A percentile compares a stretch with the other conserved stretches of the same genome.
Evolutionary conservation across 2,797 vertebrate species (phyloP).

Genomic region (Rallus crepitans): DNA sequence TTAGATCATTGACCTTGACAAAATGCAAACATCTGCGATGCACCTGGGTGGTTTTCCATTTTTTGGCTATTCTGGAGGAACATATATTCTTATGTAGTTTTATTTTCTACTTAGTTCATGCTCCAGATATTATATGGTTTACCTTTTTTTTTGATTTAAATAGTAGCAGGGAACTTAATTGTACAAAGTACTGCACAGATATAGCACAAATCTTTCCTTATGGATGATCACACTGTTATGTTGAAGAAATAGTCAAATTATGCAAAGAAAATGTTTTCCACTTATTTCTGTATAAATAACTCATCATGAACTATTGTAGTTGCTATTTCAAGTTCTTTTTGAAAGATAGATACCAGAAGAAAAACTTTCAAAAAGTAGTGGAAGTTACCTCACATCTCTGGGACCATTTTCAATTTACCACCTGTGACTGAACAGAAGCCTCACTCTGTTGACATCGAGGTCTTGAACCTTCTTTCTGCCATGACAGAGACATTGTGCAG

Average conservation of each 20-base stretch:
- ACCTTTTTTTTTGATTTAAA: not conserved
- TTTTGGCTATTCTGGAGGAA: not conserved
- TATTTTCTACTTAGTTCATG: not conserved
- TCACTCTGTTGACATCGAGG: not conserved
- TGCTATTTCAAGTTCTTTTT: not conserved
- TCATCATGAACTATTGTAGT: not conserved
- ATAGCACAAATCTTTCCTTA: not conserved
- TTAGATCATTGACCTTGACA: not conserved
- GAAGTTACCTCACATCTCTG: not conserved
- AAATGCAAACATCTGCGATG: not conserved
- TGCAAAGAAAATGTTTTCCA: not conserved
- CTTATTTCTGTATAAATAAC: not conserved
- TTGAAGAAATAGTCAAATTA: not conserved
- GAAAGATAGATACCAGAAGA: not conserved
- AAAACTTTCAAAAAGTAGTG: not conserved
- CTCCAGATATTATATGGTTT: not conserved
- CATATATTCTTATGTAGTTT: not conserved
- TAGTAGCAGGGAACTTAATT: not conserved
- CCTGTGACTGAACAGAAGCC: not conserved
- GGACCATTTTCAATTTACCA: not conserved
- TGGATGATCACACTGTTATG: not conserved
- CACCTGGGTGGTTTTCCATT: accelerated
- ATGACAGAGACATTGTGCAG: not conserved
- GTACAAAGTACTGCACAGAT: not conserved
- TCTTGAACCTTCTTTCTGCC: not conserved